These are phyloP conservation scores for Acropora tenuis DNA, from an alignment of 64 coral and sea anemone genomes.

Conservation along the genomic window DNA sequence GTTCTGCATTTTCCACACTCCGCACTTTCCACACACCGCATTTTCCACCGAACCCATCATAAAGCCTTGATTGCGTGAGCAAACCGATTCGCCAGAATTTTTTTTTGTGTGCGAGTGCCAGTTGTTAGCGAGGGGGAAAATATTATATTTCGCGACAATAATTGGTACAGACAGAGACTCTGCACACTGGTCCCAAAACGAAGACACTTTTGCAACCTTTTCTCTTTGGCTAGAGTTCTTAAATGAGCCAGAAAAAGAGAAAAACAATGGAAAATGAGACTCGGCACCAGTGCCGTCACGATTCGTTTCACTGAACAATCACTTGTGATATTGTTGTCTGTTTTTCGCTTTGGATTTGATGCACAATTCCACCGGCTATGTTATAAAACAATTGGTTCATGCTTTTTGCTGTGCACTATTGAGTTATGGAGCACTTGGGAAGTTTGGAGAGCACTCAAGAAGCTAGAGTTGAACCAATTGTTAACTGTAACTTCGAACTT, in stretches of 20 bases:
- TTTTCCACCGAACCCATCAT: no score
- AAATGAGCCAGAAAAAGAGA: no score
- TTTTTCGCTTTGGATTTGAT: conserved; percentile 28
- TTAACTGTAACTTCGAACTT: no score
- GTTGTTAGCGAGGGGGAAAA: conserved; percentile 20
- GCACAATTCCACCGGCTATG: conserved; percentile 29
- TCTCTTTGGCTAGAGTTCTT: neutral
- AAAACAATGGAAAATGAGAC: no score
- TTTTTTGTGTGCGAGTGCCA: neutral
- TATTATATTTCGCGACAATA: conserved; percentile 34
- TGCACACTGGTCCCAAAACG: neutral
- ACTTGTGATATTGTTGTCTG: conserved; percentile 31
- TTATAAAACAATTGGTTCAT: neutral
- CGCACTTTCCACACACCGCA: no score
- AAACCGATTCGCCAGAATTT: no score
- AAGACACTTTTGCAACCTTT: conserved; percentile 18
- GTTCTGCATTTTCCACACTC: no score
- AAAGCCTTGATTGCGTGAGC: no score
- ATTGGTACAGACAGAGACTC: conserved; percentile 19
- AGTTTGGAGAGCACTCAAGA: no score
- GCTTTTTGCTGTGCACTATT: neutral
- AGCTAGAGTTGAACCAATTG: no score
- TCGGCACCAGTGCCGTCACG: no score
- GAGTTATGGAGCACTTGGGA: no score
- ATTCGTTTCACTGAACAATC: conserved; percentile 24